These are phyloP conservation scores for Brenthis ino DNA, from an alignment of 2,888 invertebrate genomes.

Conservation along the genomic window DNA sequence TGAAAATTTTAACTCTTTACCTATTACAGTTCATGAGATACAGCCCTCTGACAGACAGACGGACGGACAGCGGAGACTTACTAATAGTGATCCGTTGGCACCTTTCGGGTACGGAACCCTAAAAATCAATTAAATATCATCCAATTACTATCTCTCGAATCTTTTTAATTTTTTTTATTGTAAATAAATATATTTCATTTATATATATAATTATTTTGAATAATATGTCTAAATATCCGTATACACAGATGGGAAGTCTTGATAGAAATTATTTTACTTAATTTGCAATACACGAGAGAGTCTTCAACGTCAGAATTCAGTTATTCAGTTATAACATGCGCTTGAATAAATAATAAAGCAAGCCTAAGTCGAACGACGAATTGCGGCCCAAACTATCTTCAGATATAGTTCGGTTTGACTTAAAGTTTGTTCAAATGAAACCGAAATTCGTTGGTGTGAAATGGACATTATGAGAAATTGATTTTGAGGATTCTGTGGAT, in stretches of 20 bases:
- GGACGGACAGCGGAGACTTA: too few species aligned
- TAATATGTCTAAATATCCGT: too few species aligned
- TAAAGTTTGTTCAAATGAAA: conserved; percentile 25
- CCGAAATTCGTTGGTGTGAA: conserved; percentile 15
- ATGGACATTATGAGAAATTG: conserved; percentile 5
- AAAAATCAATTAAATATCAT: too few species aligned
- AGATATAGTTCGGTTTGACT: conserved; percentile 25
- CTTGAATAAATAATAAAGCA: conserved; percentile 33
- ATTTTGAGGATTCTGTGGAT: neutral
- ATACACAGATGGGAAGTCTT: neutral
- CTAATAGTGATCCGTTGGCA: too few species aligned
- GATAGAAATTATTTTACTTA: conserved; percentile 13
- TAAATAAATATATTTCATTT: too few species aligned
- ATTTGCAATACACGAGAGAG: conserved; percentile 25
- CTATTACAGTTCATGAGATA: too few species aligned
- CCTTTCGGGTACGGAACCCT: too few species aligned
- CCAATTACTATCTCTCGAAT: too few species aligned
- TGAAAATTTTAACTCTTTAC: too few species aligned
- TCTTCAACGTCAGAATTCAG: conserved; percentile 29
- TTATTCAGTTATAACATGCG: conserved; percentile 35
- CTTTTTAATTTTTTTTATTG: too few species aligned
- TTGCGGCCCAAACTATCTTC: conserved; percentile 25
- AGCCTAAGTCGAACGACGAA: conserved; percentile 27
- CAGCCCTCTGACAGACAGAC: too few species aligned
- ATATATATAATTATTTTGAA: too few species aligned